A percentile compares a stretch with the other conserved stretches of the same genome.
Conservation (phyloP, 2,113 vertebrate species). For the Tauraco erythrolophus region DNA sequence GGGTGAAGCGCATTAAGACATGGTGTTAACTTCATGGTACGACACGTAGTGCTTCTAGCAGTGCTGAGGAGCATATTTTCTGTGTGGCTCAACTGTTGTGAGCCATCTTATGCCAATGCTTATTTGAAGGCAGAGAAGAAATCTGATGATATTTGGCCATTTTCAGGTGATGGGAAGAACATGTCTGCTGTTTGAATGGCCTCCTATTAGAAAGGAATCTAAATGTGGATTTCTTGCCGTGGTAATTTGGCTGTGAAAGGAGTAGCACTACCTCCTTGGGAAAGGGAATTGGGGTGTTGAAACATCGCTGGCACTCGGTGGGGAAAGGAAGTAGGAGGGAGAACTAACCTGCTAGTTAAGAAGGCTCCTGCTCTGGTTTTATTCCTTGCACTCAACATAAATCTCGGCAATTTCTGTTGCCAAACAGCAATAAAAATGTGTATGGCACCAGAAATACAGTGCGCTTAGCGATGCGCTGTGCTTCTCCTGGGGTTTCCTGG, state of each 20-base stretch:
- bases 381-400: accelerated
- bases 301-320: neutral
- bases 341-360: neutral
- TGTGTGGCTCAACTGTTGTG: neutral
- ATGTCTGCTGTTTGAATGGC: neutral
- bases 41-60: neutral
- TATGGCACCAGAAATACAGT: accelerated
- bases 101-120: neutral
- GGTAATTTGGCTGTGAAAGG: neutral
- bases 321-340: neutral
- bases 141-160: neutral
- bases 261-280: neutral
- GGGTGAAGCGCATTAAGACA: neutral
- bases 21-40: neutral
- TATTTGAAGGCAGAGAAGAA: neutral
- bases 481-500: accelerated
- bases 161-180: neutral
- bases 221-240: neutral
- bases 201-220: neutral
- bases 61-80: neutral
- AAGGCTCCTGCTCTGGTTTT: neutral
- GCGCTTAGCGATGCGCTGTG: accelerated
- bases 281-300: neutral
- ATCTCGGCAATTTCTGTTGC: neutral
- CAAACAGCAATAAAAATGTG: neutral